Base-by-base conservation (phyloP, 92 coral and sea anemone species). In the Hydrozoanthus gracilis region DNA sequence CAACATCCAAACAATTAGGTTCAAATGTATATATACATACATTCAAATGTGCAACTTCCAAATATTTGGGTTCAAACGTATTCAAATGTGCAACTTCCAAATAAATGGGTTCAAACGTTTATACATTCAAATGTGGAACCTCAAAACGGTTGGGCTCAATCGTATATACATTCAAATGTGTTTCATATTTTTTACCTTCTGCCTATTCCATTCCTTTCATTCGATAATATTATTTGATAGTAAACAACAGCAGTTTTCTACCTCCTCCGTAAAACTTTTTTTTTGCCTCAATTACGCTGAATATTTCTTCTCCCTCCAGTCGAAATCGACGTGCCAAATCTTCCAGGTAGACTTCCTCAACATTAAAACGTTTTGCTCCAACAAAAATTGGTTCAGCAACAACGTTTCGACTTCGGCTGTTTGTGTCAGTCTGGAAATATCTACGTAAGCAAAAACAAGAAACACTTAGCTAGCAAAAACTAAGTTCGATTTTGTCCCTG, bases 311-410 rank as follows among this genome's bases (percentile, higher is more conserved):
- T 6, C 14, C 12, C 4, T 20, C 47, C 14, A 9, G 74, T 69
- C 74, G 27, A 10, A 35, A 3, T 27, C 39, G 39, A 27, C 39
- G 39, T 27, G 39, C 39, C 47, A 69, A 35, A 46, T 13, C 3
- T 13, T 82, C 86, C 2, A 82, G 66, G 49, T 82, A 82, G 14
- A 66, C 27, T 49, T 82, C 52, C 2, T 82, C 61, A 45, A 82
- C 76, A 1, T 15, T 12, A 56, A 44, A 82, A 12, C 75, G 58
- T 48, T 67, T 64, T 39, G 86, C 77, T 62, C 86, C 86, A 47
- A 82, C 86, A 48, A 82, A 82, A 54, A 82, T 62, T 35, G 86
- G 66, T 51, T 60, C 54, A 11, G 7, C 10, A 4, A 15, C 17
- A 5, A 49, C 9, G 2, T 13, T 69, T 14, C 3, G 14, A 44